phyloP scores from a whole-genome alignment of 2,113 vertebrate genomes.

The Meles meles region DNA sequence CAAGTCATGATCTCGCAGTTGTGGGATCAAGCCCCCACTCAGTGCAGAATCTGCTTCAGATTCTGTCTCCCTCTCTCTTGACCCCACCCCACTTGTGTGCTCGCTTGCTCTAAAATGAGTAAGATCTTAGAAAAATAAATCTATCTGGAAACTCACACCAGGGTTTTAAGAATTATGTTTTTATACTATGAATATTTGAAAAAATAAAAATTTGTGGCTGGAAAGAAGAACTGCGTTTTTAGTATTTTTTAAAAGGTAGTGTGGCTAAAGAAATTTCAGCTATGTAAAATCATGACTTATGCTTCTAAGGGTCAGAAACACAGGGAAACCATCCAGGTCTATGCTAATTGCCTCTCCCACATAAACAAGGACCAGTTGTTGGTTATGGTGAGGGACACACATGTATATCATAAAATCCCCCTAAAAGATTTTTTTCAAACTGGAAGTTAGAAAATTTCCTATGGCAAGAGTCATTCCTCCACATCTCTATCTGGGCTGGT shows the following conservation, averaged over 20 bases:
- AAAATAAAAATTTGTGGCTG: neutral
- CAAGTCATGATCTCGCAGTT: too few species aligned
- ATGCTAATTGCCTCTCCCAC: neutral
- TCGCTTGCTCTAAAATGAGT: neutral
- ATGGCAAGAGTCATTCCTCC: neutral
- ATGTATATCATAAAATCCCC: neutral
- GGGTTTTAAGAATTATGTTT: neutral
- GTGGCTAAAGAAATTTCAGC: neutral
- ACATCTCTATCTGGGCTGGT: neutral
- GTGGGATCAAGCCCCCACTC: too few species aligned
- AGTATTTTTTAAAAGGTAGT: neutral
- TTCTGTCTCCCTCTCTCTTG: neutral
- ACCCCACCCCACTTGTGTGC: neutral
- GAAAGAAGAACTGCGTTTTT: neutral
- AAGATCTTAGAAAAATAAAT: neutral
- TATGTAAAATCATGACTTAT: neutral
- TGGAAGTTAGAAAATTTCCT: constrained; percentile 15
- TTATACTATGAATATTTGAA: neutral
- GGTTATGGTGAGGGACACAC: neutral
- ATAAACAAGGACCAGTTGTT: neutral
- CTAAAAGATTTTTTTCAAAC: neutral
- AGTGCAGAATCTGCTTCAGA: too few species aligned
- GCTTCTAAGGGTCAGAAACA: neutral
- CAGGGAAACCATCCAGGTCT: neutral
- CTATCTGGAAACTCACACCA: neutral